Evolutionary conservation across 2,113 vertebrate species (phyloP).

Genomic region (Peromyscus maniculatus): DNA sequence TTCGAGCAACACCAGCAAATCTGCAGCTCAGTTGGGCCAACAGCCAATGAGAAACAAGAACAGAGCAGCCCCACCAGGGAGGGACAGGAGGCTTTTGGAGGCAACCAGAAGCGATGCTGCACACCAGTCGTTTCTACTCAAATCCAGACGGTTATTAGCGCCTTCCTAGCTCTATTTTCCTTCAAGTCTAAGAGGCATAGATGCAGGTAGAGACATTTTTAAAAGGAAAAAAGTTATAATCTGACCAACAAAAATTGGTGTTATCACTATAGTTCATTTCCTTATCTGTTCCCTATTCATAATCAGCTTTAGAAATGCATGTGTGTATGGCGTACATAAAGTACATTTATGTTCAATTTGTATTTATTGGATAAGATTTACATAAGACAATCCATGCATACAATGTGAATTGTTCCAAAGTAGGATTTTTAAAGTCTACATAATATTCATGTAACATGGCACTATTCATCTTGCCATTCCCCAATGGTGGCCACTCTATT

Average conservation of each 20-base stretch:
- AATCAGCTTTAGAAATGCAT: not conserved
- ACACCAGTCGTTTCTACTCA: not conserved
- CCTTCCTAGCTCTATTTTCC: not conserved
- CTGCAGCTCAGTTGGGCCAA: not conserved
- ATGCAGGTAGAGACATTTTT: not conserved
- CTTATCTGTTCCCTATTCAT: not conserved
- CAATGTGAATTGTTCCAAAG: not conserved
- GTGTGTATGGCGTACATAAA: too few relatives aligned
- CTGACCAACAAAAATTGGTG: not conserved
- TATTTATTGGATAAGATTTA: not conserved
- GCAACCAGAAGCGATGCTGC: rapidly evolving
- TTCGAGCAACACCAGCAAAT: rapidly evolving
- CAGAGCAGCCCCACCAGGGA: not conserved
- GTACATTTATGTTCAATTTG: not conserved
- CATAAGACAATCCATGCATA: not conserved
- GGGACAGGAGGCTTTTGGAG: too few relatives aligned
- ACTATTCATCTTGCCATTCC: not conserved
- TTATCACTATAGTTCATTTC: not conserved
- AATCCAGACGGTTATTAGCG: not conserved
- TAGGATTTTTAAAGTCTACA: not conserved
- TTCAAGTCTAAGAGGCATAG: not conserved
- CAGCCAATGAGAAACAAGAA: not conserved
- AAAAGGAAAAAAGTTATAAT: not conserved
- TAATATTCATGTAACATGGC: too few relatives aligned
- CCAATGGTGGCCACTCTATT: not conserved